A percentile compares a stretch with the other conserved stretches of the same genome.
These are phyloP conservation scores for Eilema depressum DNA, from an alignment of 2,888 invertebrate species.

Conservation along the genomic window DNA sequence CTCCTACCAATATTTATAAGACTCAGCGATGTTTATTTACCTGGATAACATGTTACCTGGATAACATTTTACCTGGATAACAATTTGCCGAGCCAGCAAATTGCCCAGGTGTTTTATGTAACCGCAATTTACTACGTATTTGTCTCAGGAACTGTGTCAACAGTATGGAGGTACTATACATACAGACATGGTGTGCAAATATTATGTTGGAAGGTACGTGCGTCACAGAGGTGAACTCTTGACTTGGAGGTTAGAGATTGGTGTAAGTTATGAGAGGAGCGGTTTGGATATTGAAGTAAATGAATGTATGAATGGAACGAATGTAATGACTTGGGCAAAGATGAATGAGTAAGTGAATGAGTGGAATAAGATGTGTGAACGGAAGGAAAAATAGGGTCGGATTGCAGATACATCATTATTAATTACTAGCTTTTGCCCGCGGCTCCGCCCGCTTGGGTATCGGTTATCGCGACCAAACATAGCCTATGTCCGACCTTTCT, in stretches of 20 bases:
- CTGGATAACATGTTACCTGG: not conserved
- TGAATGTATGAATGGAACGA: too few species aligned
- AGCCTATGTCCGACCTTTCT: too few species aligned
- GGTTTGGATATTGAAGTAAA: not conserved
- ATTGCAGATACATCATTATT: too few species aligned
- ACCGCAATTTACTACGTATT: not conserved
- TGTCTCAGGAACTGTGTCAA: conserved; percentile 1
- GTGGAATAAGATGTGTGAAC: too few species aligned
- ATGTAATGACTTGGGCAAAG: too few species aligned
- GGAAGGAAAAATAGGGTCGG: too few species aligned
- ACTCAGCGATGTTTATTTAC: not conserved
- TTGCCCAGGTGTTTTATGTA: not conserved
- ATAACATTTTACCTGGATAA: not conserved
- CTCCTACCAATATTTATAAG: not conserved
- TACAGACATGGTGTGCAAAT: not conserved
- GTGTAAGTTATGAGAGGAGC: conserved; percentile 14
- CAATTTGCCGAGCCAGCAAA: not conserved
- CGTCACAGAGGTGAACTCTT: conserved; percentile 2
- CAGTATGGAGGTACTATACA: conserved; percentile 3
- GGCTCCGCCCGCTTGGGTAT: too few species aligned
- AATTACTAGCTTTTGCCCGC: too few species aligned
- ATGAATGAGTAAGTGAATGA: too few species aligned
- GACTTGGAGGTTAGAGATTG: not conserved
- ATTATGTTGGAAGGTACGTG: conserved; percentile 3
- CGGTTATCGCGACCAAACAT: too few species aligned